Conservation (phyloP, 2,797 vertebrate species). For the Benthosema pterotum region DNA sequence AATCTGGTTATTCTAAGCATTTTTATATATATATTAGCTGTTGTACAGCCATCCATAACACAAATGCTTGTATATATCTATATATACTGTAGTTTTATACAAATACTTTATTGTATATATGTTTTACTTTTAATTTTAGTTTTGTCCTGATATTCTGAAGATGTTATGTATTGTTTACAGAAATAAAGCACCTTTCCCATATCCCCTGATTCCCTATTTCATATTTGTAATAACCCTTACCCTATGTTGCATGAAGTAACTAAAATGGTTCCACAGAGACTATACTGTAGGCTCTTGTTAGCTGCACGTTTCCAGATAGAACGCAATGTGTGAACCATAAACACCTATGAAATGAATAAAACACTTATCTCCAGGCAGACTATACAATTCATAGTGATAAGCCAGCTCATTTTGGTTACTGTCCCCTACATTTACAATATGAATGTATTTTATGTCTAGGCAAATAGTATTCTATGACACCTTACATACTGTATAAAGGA, state of each 20-base stretch:
- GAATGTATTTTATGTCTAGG: too few species aligned
- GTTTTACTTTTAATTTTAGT: conserved; percentile 61
- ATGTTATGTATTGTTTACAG: conserved; percentile 61
- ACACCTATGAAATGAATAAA: too few species aligned
- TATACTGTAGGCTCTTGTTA: too few species aligned
- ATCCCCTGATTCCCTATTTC: conserved; percentile 3
- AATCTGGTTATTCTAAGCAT: conserved; percentile 29
- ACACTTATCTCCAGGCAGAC: too few species aligned
- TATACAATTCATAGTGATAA: too few species aligned
- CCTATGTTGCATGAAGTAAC: background rate
- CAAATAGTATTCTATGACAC: too few species aligned
- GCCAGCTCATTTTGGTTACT: too few species aligned
- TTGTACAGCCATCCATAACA: conserved; percentile 64
- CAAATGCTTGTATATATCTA: conserved; percentile 65
- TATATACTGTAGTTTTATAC: conserved; percentile 71
- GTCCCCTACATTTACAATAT: too few species aligned
- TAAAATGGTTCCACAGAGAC: background rate
- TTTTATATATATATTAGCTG: conserved; percentile 56
- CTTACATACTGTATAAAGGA: too few species aligned
- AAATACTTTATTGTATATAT: conserved; percentile 60
- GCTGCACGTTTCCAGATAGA: too few species aligned
- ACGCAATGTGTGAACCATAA: too few species aligned
- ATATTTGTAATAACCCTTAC: conserved; percentile 7
- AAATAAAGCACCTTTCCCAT: conserved; percentile 78
- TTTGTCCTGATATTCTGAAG: conserved; percentile 55